phyloP scores from a whole-genome alignment of 2,113 vertebrate genomes.

The Nesoenas mayeri region DNA sequence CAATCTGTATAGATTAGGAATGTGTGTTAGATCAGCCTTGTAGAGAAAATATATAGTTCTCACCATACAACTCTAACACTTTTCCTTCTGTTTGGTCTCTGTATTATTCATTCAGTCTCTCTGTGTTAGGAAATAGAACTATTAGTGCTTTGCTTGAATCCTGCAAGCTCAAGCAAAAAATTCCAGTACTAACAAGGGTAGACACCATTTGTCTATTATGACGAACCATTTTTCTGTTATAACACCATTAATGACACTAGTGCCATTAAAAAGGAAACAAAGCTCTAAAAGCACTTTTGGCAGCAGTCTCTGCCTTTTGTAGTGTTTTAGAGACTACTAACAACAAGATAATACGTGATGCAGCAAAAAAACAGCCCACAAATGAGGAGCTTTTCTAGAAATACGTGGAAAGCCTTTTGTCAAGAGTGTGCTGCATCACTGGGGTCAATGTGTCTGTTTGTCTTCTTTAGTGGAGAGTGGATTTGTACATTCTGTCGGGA shows the following conservation, averaged over 20 bases:
- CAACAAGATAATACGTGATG: not conserved
- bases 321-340: not conserved
- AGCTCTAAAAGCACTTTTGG: not conserved
- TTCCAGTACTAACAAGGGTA: not conserved
- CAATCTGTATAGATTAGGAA: not conserved
- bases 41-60: not conserved
- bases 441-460: not conserved
- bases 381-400: not conserved
- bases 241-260: not conserved
- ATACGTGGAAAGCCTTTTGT: not conserved
- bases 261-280: not conserved
- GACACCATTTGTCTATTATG: not conserved
- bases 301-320: not conserved
- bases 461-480: constrained; percentile 78
- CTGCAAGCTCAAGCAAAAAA: not conserved
- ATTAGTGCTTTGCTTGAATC: not conserved
- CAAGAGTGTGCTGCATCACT: not conserved
- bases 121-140: not conserved
- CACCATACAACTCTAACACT: rapidly evolving
- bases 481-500: constrained; percentile 85
- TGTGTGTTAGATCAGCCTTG: not conserved
- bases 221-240: not conserved
- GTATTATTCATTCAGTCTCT: not conserved
- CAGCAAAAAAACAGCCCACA: not conserved
- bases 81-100: not conserved